Conservation (phyloP, 2,113 vertebrate genomes). For the Oenanthe oenanthe region DNA sequence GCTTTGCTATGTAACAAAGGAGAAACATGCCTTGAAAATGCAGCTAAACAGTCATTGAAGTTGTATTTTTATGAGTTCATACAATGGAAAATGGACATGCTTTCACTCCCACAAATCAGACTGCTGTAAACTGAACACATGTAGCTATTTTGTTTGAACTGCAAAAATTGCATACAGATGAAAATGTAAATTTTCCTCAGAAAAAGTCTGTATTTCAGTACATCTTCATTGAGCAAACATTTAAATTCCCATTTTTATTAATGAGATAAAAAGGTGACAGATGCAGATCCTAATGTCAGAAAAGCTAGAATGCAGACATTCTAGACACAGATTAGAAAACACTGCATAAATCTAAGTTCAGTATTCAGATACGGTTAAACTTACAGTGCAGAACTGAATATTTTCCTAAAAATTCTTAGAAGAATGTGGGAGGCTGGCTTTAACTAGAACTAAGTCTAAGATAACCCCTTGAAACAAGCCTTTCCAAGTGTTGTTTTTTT, state of each 20-base stretch:
- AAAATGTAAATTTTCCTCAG: neutral
- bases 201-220: neutral
- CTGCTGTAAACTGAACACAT: slow-evolving; percentile 1
- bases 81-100: neutral
- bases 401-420: neutral
- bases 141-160: neutral
- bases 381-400: neutral
- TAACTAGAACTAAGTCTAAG: neutral
- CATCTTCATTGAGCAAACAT: neutral
- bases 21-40: slow-evolving; percentile 43
- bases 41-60: slow-evolving; percentile 40
- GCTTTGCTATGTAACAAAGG: slow-evolving; percentile 45
- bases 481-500: neutral
- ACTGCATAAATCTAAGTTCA: neutral
- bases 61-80: slow-evolving; percentile 34
- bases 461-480: neutral
- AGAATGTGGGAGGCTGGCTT: neutral
- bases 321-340: neutral
- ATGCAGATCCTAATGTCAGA: neutral
- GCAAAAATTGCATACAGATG: neutral
- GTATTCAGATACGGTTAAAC: neutral
- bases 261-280: neutral
- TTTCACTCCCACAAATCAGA: slow-evolving; percentile 31
- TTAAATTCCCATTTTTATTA: neutral
- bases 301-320: neutral